Evolutionary conservation across 2,113 vertebrate genomes (phyloP).

Genomic region (Hepsetus odoe): DNA sequence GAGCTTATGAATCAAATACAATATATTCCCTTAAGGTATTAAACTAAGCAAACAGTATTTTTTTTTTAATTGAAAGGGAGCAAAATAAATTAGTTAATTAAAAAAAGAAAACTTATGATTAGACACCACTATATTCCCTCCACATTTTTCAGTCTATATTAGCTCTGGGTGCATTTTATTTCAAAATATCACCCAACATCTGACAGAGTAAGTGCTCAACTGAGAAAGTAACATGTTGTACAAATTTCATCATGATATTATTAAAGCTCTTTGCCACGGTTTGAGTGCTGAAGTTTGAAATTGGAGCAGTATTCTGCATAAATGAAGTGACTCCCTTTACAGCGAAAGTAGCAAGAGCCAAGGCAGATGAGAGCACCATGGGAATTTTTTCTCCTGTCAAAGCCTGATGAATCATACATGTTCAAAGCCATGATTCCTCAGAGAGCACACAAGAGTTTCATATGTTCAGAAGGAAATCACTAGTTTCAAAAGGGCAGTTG

Average conservation of each 20-base stretch:
- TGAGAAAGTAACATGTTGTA: slow-evolving; percentile 15
- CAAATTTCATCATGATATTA: slow-evolving; percentile 22
- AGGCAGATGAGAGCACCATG: slow-evolving; percentile 13
- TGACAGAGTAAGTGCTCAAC: slow-evolving; percentile 10
- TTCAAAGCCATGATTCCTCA: slow-evolving; percentile 25
- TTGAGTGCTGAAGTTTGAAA: slow-evolving; percentile 25
- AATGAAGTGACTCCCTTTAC: slow-evolving; percentile 14
- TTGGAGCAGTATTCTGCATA: slow-evolving; percentile 14
- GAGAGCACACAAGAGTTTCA: slow-evolving; percentile 24
- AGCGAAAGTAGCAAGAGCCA: slow-evolving; percentile 21
- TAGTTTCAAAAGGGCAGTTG: slow-evolving; percentile 33
- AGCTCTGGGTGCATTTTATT: slow-evolving; percentile 15
- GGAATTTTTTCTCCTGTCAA: slow-evolving; percentile 32
- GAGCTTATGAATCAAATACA: no score
- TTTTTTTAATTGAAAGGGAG: background rate
- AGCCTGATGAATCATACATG: slow-evolving; percentile 46
- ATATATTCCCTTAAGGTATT: no score
- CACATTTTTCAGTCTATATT: background rate
- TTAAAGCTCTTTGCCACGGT: background rate
- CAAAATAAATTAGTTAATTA: background rate
- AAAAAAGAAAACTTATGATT: no score
- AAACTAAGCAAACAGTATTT: no score
- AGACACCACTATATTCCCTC: no score
- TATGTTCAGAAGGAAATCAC: slow-evolving; percentile 36
- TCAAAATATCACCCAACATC: slow-evolving; percentile 10